phyloP scores from a whole-genome alignment of 2,113 vertebrate species.

The Aix galericulata region DNA sequence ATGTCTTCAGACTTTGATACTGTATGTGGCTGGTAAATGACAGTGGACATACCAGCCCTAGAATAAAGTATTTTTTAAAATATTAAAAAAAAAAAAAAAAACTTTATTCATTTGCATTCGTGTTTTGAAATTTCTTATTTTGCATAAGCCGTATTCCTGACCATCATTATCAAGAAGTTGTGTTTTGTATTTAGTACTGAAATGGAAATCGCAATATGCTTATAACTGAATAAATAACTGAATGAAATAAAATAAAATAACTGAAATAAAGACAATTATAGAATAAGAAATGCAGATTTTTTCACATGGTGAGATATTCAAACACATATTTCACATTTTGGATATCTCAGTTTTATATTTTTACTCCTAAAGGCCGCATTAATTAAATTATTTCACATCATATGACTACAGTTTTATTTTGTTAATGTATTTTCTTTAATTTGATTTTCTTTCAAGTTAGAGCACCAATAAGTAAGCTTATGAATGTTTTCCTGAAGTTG shows the following conservation, averaged over 20 bases:
- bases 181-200: not conserved
- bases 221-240: not conserved
- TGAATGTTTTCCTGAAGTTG: not conserved
- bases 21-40: not conserved
- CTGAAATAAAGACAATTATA: not conserved
- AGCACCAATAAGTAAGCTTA: not conserved
- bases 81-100: not conserved
- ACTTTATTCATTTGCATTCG: not conserved
- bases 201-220: not conserved
- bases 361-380: not conserved
- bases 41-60: not conserved
- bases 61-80: not conserved
- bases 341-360: not conserved
- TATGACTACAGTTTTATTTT: not conserved
- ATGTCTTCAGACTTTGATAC: not conserved
- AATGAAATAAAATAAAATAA: not conserved
- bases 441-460: not conserved
- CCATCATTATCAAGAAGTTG: not conserved
- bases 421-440: not conserved
- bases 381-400: not conserved
- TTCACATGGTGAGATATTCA: not conserved
- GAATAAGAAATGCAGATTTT: not conserved
- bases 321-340: not conserved
- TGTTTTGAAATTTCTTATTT: not conserved
- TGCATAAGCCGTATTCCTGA: not conserved